Evolutionary conservation across 2,113 vertebrate species (phyloP), one percentile per base, ranked within the genome.

Genomic region (Oreocharis arfaki): DNA sequence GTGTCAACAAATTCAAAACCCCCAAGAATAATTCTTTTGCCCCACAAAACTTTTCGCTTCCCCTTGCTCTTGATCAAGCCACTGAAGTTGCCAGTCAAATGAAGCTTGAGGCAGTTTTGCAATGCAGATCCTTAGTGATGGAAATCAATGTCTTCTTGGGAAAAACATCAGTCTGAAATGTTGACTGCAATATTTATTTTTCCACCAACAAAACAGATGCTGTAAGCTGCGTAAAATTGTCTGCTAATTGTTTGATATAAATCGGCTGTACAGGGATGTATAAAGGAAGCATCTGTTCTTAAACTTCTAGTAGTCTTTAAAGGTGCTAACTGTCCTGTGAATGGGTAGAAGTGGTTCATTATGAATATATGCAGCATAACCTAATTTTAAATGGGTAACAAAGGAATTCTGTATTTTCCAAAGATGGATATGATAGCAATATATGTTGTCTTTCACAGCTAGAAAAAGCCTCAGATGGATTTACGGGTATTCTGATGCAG

Each of bases 21-120:
- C 1, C 4, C 24, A 49, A 61, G 9, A 81, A 21, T 16, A 49
- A 57, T 42, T 3, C 6, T 13, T 21, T 33, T 0, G 0, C 18
- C 13, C 7, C 6, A 14, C 13, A 18, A 5, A 52, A 14, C n/a
- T 65, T 91, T 91, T 90, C 12, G 22, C 23, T 32, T 82, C 17
- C 7, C 18, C 47, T 84, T 91, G 28, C 27, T 37, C 53, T 71
- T 92, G 53, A 60, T 44, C 46, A 78, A 81, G 16, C 41, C 30
- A 63, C 33, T 57, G 22, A 80, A 73, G 28, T 32, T 49, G n/a
- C 24, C 63, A 47, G 59, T 52, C 67, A 67, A 76, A 68, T 3
- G 1, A 49, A 68, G 52, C 63, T 39, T 49, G 39, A 84, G 79
- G 57, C 22, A 69, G 33, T 57, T 69, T 61, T 44, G 7, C 9